A percentile compares a stretch with the other conserved stretches of the same genome.
These are phyloP conservation scores for Tinea trinotella DNA, from an alignment of 2,888 invertebrate genomes.

Conservation along the genomic window DNA sequence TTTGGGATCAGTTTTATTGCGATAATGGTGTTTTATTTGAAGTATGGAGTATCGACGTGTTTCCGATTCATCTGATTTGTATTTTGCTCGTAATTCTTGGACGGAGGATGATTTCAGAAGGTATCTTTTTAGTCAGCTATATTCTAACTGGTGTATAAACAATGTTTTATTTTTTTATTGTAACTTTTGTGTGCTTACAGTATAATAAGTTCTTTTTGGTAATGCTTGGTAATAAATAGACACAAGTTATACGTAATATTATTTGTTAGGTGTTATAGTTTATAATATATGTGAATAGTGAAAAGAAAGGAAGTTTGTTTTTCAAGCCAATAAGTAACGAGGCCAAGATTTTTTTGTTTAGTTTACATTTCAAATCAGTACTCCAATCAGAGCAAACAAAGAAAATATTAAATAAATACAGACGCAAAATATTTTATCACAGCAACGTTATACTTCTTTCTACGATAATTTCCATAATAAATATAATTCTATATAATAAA, in stretches of 20 bases:
- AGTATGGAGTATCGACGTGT: conserved; percentile 2
- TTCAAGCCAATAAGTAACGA: background rate
- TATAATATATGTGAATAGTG: too few species aligned
- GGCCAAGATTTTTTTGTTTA: background rate
- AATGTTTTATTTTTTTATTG: background rate
- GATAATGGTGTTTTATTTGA: conserved; percentile 3
- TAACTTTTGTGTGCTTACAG: background rate
- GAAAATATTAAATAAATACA: background rate
- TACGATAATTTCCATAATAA: background rate
- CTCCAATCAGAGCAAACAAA: background rate
- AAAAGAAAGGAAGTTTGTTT: background rate
- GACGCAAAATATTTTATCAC: background rate
- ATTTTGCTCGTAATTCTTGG: background rate
- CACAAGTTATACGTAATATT: background rate
- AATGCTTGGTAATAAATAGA: background rate
- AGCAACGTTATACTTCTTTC: background rate
- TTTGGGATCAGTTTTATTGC: background rate
- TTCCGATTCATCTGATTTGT: background rate
- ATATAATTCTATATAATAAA: too few species aligned
- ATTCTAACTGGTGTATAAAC: background rate
- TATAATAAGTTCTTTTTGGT: background rate
- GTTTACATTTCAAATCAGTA: background rate
- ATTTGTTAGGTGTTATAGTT: too few species aligned
- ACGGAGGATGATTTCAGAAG: background rate
- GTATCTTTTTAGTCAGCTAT: conserved; percentile 4